A percentile compares a stretch with the other conserved stretches of the same genome.
Conservation (phyloP, 2,113 vertebrate genomes). For the Xiphophorus maculatus region DNA sequence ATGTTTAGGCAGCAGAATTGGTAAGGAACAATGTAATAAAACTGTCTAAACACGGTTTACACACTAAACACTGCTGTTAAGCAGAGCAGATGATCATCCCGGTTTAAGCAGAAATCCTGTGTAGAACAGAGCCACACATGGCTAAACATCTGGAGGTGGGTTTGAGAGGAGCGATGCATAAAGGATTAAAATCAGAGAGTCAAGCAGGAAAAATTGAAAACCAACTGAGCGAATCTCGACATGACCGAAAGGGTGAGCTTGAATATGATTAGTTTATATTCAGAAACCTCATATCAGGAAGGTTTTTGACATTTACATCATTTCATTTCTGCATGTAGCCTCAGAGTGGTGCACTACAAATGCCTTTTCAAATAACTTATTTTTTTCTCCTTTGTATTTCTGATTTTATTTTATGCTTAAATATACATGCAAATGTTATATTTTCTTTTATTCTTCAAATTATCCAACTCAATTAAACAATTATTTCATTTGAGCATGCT, state of each 20-base stretch:
- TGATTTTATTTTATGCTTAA: too few relatives aligned
- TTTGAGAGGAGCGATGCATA: constrained; percentile 29
- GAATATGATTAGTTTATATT: not conserved
- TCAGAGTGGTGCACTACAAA: not conserved
- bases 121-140: constrained; percentile 23
- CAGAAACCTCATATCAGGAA: too few relatives aligned
- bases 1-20: not conserved
- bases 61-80: constrained; percentile 46
- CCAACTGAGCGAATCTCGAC: constrained; percentile 2
- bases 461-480: too few relatives aligned
- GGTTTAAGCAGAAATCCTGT: constrained; percentile 37
- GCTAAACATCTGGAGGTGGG: constrained; percentile 62
- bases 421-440: too few relatives aligned
- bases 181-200: constrained; percentile 48
- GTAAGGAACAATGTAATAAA: not conserved
- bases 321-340: not conserved
- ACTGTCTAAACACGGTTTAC: constrained; percentile 42
- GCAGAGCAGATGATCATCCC: constrained; percentile 47
- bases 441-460: too few relatives aligned
- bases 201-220: constrained; percentile 12
- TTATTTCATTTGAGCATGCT: too few relatives aligned
- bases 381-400: too few relatives aligned
- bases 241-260: constrained; percentile 1
- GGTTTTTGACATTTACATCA: not conserved
- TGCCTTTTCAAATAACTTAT: too few relatives aligned